Conservation (phyloP, 2,113 vertebrate species). For the Conger conger region DNA sequence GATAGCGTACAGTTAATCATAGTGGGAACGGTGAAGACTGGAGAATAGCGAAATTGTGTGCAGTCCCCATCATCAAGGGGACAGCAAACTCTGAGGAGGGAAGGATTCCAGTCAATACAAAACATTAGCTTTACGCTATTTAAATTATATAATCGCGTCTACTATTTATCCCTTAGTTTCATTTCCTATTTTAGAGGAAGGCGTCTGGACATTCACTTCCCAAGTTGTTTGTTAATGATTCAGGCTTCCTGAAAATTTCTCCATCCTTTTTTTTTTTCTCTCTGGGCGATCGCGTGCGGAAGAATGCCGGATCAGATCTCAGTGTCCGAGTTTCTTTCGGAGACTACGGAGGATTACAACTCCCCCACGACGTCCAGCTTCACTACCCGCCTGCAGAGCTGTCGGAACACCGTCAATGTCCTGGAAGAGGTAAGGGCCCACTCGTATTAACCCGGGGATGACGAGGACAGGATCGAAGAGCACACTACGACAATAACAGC, state of each 20-base stretch:
- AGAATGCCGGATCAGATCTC: constrained; percentile 93
- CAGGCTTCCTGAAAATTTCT: constrained; percentile 12
- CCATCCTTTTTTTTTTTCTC: background rate
- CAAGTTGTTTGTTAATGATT: constrained; percentile 31
- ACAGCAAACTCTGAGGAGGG: background rate
- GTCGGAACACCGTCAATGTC: constrained; percentile 92
- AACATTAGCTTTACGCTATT: background rate
- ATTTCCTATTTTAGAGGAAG: background rate
- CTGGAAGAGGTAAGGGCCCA: constrained; percentile 91
- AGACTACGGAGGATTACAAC: constrained; percentile 99
- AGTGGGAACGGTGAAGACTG: background rate
- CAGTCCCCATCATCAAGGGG: constrained; percentile 2
- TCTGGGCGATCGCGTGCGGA: constrained; percentile 46
- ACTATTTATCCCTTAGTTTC: background rate
- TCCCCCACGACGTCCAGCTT: constrained; percentile 98
- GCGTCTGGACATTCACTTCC: background rate
- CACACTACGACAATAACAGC: background rate
- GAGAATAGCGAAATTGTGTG: constrained; percentile 7
- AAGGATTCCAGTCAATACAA: background rate
- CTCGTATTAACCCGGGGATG: background rate
- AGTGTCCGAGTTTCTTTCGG: constrained; percentile 92
- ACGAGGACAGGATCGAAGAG: background rate
- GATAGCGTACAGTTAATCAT: background rate
- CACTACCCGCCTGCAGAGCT: constrained; percentile 97
- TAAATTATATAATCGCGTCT: background rate